Evolutionary conservation across 2,113 vertebrate genomes (phyloP), one percentile per base, ranked within the genome.

Genomic region (Myocastor coypus): DNA sequence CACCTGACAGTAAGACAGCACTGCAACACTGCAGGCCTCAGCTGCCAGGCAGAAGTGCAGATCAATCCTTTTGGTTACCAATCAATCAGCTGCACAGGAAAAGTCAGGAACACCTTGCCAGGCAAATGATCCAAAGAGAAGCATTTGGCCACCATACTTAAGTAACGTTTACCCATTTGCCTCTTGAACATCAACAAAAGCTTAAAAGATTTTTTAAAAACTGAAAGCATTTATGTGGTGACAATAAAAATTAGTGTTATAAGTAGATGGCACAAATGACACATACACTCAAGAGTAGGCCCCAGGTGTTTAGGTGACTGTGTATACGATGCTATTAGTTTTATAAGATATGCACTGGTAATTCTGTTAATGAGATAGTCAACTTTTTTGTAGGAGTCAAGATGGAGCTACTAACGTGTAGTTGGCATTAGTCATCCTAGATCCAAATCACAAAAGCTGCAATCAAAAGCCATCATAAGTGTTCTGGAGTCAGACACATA

Each of bases 191-290:
- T 75, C 42, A 82, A 92, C 59, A 73, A 52, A 94, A 73, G 26
- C 52, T 86, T 42, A 50, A 77, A 89, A 63, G 92, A 75, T 77
- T 78, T 42, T 77, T 78, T 46, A 69, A 82, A 73, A 83, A 2
- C 24, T 40, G 28, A 83, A 89, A 68, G 30, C 50, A 86, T 61
- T 86, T 69, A 3, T 90, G 73, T 46, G 84, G 7, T 86, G 9
- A 87, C 26, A 87, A 89, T 26, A 95, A 95, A 91, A 92, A 50
- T 87, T 50, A 57, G 22, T 66, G 86, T 80, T 82, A 57, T 75
- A 82, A 89, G 2, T 19, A 77, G 66, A 40, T 63, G 40, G 52
- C 68, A 77, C 19, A 78, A 84, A 73, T 73, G 16, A 40, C 10
- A 32, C 40, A 37, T 8, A 46, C 46, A 46, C 46, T 5, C 46